Conservation (phyloP, 2,113 vertebrate genomes). For the Polypterus senegalus region DNA sequence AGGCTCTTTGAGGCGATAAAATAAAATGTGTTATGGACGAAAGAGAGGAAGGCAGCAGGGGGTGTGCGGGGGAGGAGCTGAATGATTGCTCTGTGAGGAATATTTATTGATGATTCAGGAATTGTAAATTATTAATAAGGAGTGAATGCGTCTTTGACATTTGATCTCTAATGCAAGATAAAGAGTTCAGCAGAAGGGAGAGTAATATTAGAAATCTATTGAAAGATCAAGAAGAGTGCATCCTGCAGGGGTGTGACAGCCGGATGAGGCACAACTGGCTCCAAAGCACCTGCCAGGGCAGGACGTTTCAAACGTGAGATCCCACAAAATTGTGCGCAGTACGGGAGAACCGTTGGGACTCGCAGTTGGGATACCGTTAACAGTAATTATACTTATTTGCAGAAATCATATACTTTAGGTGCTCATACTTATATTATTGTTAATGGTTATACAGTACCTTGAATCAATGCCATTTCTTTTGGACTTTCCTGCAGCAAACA, state of each 20-base stretch:
- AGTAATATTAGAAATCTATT: constrained; percentile 49
- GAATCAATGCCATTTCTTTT: too few relatives aligned
- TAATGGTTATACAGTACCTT: too few relatives aligned
- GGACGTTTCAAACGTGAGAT: neutral
- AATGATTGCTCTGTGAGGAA: constrained; percentile 57
- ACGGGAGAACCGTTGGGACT: too few relatives aligned
- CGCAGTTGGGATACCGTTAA: too few relatives aligned
- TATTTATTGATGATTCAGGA: constrained; percentile 64
- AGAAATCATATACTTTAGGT: too few relatives aligned
- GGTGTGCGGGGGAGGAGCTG: constrained; percentile 25
- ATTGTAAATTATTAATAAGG: constrained; percentile 59
- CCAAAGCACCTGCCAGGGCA: neutral
- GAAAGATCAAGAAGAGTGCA: constrained; percentile 23
- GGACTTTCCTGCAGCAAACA: too few relatives aligned
- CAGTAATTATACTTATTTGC: too few relatives aligned
- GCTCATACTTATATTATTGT: too few relatives aligned
- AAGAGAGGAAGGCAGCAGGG: neutral
- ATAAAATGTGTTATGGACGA: constrained; percentile 1
- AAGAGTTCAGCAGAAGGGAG: neutral
- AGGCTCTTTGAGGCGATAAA: neutral
- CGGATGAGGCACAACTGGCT: neutral
- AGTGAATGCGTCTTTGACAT: constrained; percentile 60
- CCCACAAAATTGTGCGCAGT: neutral
- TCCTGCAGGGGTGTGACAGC: neutral
- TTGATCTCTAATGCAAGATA: constrained; percentile 33